phyloP scores from a whole-genome alignment of 2,888 invertebrate species.

The Scaptomyza parva region DNA sequence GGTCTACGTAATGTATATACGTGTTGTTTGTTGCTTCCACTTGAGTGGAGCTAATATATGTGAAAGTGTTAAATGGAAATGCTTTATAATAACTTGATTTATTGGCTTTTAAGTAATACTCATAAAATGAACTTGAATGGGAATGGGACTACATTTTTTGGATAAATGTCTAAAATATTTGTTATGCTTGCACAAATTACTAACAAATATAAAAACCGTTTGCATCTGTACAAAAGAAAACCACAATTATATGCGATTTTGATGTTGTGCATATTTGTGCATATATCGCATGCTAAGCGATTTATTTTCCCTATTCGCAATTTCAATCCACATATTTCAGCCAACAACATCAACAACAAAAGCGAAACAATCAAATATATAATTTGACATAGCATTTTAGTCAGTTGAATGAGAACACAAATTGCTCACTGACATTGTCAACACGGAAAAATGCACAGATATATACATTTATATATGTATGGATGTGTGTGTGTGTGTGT shows the following conservation, averaged over 20 bases:
- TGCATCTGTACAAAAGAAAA: background rate
- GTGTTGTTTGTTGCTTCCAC: background rate
- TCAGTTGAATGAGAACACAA: conserved; percentile 17
- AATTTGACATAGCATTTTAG: conserved; percentile 37
- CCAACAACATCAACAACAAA: conserved; percentile 8
- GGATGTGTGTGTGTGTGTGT: background rate
- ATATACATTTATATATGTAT: background rate
- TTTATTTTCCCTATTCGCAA: conserved; percentile 20
- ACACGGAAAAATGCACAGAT: conserved; percentile 11
- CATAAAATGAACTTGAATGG: background rate
- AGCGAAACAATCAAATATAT: conserved; percentile 26
- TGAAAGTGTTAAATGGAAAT: conserved; percentile 37
- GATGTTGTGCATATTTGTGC: background rate
- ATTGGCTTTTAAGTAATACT: background rate
- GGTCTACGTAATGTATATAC: background rate
- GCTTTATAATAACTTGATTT: background rate
- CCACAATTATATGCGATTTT: conserved; percentile 13
- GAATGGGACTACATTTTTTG: background rate
- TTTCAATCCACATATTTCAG: conserved; percentile 23
- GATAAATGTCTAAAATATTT: background rate
- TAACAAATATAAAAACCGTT: background rate
- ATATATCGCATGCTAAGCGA: conserved; percentile 10
- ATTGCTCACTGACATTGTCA: conserved; percentile 31
- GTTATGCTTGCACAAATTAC: background rate
- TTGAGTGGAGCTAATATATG: conserved; percentile 36